Base-by-base conservation (phyloP, 2,888 invertebrate genomes). In the Calephelis perditalis region DNA sequence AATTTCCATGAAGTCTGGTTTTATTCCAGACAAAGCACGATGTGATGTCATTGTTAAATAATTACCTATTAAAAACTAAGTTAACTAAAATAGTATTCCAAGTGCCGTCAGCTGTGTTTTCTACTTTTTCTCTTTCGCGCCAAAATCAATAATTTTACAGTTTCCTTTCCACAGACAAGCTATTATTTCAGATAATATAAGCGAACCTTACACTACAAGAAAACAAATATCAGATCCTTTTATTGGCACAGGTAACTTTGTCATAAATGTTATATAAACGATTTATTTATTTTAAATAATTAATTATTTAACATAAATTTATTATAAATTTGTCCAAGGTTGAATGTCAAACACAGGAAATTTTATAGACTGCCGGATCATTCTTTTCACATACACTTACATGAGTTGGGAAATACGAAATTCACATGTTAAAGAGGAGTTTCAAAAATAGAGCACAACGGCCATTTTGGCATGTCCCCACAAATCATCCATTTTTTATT, bases 1-100 rank as follows among this genome's bases (percentile, higher is more conserved):
- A 36, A 90, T 77, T 78, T 89, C 86, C 68, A 91, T 72, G 78
- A 77, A 87, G 65, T 84, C 84, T 60, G 81, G 68, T 70, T 85
- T 86, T 64, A 77, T 73, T 56, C 76, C 78, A 57, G 84, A 75
- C 66, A 87, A 71, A 10, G 81, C 77, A 62, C 77, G 76, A 56
- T 83, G 79, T 26, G 82, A 73, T 84, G 84, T 83, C 57, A 65
- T 68, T 68, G 56, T 61, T 56, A 35, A 65, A 64, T 65, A 65
- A 66, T 57, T 57, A 47, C 12, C 46, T 56, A 46, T n/a, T 10
- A 43, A 55, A 55, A 12, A 55, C 35, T 40, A 46, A 10, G 9
- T 54, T 52, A 8, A 40, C 2, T 26, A 4, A 26, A 26, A 26
- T 26, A 26, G 26, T 26, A 26, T 26, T 26, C 26, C 4, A 4